These are phyloP conservation scores for Rhinoraja longicauda DNA, from an alignment of 2,797 vertebrate species.

Conservation along the genomic window DNA sequence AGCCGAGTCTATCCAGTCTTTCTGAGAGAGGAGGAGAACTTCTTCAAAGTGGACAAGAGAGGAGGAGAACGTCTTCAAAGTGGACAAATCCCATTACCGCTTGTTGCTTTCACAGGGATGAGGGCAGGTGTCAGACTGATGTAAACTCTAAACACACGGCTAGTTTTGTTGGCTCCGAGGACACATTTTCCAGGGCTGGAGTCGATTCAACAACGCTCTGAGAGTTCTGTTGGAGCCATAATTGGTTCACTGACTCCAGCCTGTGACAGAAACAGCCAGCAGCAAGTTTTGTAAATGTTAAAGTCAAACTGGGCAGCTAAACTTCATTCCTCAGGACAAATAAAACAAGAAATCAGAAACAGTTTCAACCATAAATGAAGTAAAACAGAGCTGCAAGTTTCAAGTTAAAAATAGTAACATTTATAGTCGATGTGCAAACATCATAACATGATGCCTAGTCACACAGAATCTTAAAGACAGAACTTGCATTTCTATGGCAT, in stretches of 20 bases:
- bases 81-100: background rate
- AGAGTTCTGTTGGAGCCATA: slow-evolving; percentile 26
- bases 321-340: background rate
- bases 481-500: background rate
- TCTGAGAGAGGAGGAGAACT: no score
- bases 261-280: background rate
- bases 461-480: background rate
- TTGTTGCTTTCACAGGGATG: background rate
- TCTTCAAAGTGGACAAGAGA: no score
- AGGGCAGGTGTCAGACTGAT: slow-evolving; percentile 1
- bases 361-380: background rate
- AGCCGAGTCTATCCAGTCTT: no score
- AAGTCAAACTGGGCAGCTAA: background rate
- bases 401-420: background rate
- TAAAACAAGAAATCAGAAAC: background rate
- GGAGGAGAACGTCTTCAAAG: no score
- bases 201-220: background rate
- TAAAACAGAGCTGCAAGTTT: background rate
- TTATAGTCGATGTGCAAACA: background rate
- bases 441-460: background rate
- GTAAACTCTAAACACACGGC: background rate
- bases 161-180: background rate
- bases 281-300: background rate
- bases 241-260: background rate
- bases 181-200: slow-evolving; percentile 12